Evolutionary conservation across 2,888 invertebrate species (phyloP), one percentile per base, ranked within the genome.

Genomic region (Aplocera efformata): DNA sequence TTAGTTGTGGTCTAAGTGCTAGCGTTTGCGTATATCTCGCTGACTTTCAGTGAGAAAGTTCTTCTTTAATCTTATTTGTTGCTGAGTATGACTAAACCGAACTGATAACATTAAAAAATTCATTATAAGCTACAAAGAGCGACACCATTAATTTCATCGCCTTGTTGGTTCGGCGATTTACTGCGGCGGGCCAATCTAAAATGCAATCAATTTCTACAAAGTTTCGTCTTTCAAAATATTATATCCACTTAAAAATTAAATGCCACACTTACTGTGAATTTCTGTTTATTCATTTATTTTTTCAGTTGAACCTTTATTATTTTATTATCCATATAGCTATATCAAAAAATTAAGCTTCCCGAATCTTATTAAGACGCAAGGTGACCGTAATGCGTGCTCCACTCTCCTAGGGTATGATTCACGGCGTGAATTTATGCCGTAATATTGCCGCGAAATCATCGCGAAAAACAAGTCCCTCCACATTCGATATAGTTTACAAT

Each of bases 1-100:
- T 81, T 76, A 77, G 76, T 67, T 71, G 70, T 66, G 65, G 68
- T 72, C 65, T 73, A 67, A 78, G 72, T 70, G 67, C 59, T 61
- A 63, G 59, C 65, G 54, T 60, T 68, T 58, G 65, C 67, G 63
- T 72, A 65, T 72, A 71, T 67, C 63, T 60, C 61, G 48, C 60
- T 64, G 61, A 76, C 64, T 73, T 76, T 70, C 60, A 63, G 61
- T 60, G 62, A 55, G 53, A 72, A 77, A 79, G 62, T 79, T 79
- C 67, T 62, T 58, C 58, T 59, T 67, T 72, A 70, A 74, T 76
- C 67, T 74, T 73, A 74, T 76, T 78, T 76, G 64, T 71, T 62
- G 50, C 48, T 63, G 53, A 68, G 57, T 61, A 58, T 63, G 58
- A 67, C 56, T 59, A 51, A 59, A 60, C 48, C 43, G 38, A 58